Base-by-base conservation (phyloP, 2,888 invertebrate genomes). In the Lamellibrachia columna region DNA sequence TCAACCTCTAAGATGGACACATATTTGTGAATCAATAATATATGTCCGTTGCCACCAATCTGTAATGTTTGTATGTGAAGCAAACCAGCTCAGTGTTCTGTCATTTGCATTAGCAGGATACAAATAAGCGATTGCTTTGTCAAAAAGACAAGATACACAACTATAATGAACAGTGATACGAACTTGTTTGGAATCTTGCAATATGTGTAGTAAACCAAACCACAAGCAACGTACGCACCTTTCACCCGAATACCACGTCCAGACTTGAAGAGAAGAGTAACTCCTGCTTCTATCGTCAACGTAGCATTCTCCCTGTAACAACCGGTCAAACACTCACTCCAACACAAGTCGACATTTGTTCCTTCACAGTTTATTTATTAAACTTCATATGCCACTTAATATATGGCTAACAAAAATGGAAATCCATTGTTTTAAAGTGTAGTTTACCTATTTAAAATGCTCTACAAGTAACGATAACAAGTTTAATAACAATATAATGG, bases 281-380 rank as follows among this genome's bases (percentile, higher is more conserved):
- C 92, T n/a, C 93, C 93, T 52, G 92, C 92, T 91, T 91, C 91
- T 93, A 93, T 92, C 15, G 55, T 90, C 60, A 93, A 60, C 52
- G 91, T 92, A n/a, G 75, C 75, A 1, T 75, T 75, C 22, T 75
- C 75, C 22, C 75, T 53, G n/a, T 90, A 58, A 92, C 92, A 92
- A n/a, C 7, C 40, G 93, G 92, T 90, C 92, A 58, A 4, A 75
- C 75, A 75, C n/a, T 15, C 22, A 22, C 15, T 22, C 15, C 6
- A n/a, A 6, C 22, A 75, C n/a, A 15, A 75, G n/a, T 75, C 75
- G 75, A 75, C 22, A 75, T 6, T 11, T 75, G 15, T 15, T 75
- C 6, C 22, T 75, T 22, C 75, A 15, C 22, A 40, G 22, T 75
- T 75, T 75, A 22, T 75, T 55, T 55, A 55, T 9, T 7, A 55